Evolutionary conservation across 2,888 invertebrate genomes (phyloP), one percentile per base, ranked within the genome.

Genomic region (Drosophila limbata): DNA sequence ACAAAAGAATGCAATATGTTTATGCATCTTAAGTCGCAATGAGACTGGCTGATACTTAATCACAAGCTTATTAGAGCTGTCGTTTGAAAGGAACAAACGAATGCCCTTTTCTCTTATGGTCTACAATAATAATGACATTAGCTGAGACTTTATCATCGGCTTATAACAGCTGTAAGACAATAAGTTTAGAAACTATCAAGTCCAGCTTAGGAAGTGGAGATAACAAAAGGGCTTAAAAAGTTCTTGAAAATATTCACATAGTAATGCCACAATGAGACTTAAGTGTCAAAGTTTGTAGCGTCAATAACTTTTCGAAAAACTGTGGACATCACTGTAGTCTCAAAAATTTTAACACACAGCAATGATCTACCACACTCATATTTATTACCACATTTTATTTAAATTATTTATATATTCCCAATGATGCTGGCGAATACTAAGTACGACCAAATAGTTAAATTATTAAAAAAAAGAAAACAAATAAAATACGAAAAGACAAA

Each of bases 1-100:
- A 28, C 53, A 15, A 59, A 35, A 40, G 50, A 40, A 15, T 60
- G 50, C 31, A 40, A 50, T 60, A 60, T 50, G 40, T 60, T 48
- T 50, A n/a, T 59, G 37, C 15, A 57, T 40, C 19, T 59, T 0
- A 57, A 15, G 39, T 48, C 11, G 13, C 17, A 28, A 8, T 37
- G 48, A 45, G 21, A 25, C 48, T 28, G 31, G 15, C 50, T 42
- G 15, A 11, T 15, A 33, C 50, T 50, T 21, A 50, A 60, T 60
- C 50, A 17, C 11, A 35, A 45, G 55, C 42, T 55, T 44, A 44
- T 55, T 55, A 51, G n/a, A 37, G 44, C 44, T 25, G 19, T 13
- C 17, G 17, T 17, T 48, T 31, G 48, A 48, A 17, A 17, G 17
- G 13, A 15, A 28, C 28, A 15, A 5, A 11, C 11, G 28, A 48